Percentiles rank a stretch among this genome's conserved stretches.
These are phyloP conservation scores for Brachionus rotundiformis DNA, from an alignment of 1,140 invertebrate genomes.

Conservation along the genomic window DNA sequence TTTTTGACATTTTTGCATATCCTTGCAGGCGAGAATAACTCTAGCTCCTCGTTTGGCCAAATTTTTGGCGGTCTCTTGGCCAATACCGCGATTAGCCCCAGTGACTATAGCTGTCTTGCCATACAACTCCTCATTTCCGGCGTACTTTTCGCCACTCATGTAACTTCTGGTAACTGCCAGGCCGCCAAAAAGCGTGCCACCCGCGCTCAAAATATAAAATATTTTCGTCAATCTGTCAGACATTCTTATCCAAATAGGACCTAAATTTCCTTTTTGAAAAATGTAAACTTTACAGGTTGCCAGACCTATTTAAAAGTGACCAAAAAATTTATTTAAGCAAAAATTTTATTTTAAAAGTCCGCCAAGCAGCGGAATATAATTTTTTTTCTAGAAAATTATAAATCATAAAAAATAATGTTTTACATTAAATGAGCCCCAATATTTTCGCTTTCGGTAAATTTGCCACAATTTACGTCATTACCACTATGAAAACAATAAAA, in stretches of 20 bases:
- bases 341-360: neutral
- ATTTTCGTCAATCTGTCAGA: conserved; percentile 25
- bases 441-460: neutral
- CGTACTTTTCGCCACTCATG: conserved; percentile 54
- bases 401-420: conserved; percentile 11
- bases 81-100: conserved; percentile 50
- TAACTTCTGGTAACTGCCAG: conserved; percentile 44
- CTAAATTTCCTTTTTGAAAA: neutral
- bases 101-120: conserved; percentile 58
- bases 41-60: conserved; percentile 57
- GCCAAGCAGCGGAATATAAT: neutral
- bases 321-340: conserved; percentile 6
- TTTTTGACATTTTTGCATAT: conserved; percentile 67
- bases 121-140: conserved; percentile 56
- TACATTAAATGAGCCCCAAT: neutral
- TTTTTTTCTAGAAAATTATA: conserved; percentile 18
- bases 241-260: neutral
- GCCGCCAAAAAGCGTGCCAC: conserved; percentile 10
- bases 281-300: neutral
- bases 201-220: conserved; percentile 28
- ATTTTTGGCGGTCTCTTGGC: conserved; percentile 49
- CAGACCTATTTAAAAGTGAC: neutral
- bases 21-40: conserved; percentile 67
- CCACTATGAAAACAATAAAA: conserved; percentile 97
- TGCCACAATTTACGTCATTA: conserved; percentile 67